phyloP scores from a whole-genome alignment of 1,140 invertebrate species.

The Drosophila biarmipes region DNA sequence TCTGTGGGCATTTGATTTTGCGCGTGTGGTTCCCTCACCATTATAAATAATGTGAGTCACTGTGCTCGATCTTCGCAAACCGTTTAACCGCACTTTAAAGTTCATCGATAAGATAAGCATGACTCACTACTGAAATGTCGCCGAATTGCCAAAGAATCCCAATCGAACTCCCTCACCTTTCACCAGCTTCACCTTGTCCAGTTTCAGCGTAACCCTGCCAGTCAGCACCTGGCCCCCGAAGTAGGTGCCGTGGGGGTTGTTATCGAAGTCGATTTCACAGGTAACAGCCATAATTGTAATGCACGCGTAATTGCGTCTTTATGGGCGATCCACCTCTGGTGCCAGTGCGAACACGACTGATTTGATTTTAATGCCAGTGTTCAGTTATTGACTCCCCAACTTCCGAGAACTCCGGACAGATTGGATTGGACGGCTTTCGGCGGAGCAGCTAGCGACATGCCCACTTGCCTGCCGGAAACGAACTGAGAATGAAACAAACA shows the following conservation, averaged over 20 bases:
- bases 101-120: constrained; percentile 45
- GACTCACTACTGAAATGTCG: constrained; percentile 27
- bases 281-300: constrained; percentile 64
- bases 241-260: constrained; percentile 85
- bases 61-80: constrained; percentile 25
- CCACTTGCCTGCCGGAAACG: constrained; percentile 46
- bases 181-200: constrained; percentile 85
- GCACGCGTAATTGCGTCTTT: constrained; percentile 20
- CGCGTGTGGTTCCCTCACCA: constrained; percentile 20
- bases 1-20: constrained; percentile 17
- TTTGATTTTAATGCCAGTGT: constrained; percentile 44
- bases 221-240: constrained; percentile 85
- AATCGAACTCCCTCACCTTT: constrained; percentile 64
- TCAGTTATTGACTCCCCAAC: constrained; percentile 23
- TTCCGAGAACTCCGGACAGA: constrained; percentile 10
- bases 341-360: constrained; percentile 62
- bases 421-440: constrained; percentile 9
- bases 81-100: constrained; percentile 28
- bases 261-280: constrained; percentile 83
- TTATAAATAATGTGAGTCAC: constrained; percentile 53
- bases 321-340: constrained; percentile 32
- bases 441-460: constrained; percentile 21
- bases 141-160: background rate
- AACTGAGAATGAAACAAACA: constrained; percentile 67
- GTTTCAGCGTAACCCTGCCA: constrained; percentile 84